Evolutionary conservation across 2,113 vertebrate genomes (phyloP), one percentile per base, ranked within the genome.

Genomic region (Takifugu bimaculatus): DNA sequence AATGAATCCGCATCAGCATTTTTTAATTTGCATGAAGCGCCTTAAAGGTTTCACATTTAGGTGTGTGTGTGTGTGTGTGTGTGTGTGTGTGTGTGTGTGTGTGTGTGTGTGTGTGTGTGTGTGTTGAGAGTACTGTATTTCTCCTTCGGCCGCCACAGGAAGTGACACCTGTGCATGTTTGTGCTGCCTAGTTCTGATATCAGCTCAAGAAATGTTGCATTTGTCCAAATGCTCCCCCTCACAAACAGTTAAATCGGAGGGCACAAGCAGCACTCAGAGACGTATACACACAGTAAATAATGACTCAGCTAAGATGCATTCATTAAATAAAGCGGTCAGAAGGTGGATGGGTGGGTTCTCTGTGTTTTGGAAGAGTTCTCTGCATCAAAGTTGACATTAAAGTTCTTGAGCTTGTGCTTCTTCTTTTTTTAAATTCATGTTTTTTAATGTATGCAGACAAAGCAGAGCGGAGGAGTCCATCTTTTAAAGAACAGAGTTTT

Each of bases 401-500:
- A 59, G 50, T 68, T 70, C n/a, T 47, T 13, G 13, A 14, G 51
- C 60, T 25, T 63, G 27, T 54, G 13, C 20, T 20, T 20, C 20
- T 20, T 58, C 67, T 68, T 72, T 77, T 75, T 71, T 75, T 72
- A 80, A 39, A 39, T 2, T 68, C 52, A 39, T 26, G 44, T 35
- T 50, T 70, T 75, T 68, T 50, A 62, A 54, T 54, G 52, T 75
- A 53, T 60, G 35, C 13, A 70, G 57, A 60, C 55, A 74, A 66
- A 79, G 55, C 63, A 25, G 54, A 74, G 71, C 69, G 65, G 57
- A 63, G 58, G 50, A 64, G 48, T 27, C 2, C n/a, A 39, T 65
- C 62, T 63, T 77, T 59, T 61, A 39, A 69, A 47, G 44, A 74
- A 57, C 71, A 72, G 76, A 78, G 79, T 58, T 60, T 63, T 26